Percentiles rank a stretch among this genome's conserved stretches.
Evolutionary conservation across 2,797 vertebrate genomes (phyloP).

Genomic region (Pangasius larnaudii): DNA sequence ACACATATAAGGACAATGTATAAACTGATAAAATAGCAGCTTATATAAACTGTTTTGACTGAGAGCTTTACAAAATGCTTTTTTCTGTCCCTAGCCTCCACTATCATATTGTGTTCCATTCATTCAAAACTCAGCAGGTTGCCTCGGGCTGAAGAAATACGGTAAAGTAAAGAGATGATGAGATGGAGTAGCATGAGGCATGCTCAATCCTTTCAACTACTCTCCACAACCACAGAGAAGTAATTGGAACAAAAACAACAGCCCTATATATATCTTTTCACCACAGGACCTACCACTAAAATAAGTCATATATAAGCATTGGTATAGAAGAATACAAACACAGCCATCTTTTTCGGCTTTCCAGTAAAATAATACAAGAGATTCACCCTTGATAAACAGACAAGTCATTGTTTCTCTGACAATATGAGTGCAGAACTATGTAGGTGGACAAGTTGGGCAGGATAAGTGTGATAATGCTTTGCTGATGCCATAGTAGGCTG

Average conservation of each 20-base stretch:
- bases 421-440: neutral
- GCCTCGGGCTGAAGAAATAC: conserved; percentile 10
- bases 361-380: neutral
- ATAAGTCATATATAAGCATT: neutral
- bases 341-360: neutral
- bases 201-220: conserved; percentile 16
- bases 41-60: conserved; percentile 7
- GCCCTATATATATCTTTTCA: neutral
- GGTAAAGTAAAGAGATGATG: conserved; percentile 31
- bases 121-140: conserved; percentile 26
- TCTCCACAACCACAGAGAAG: conserved; percentile 24
- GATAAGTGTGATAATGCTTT: conserved; percentile 25
- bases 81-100: neutral
- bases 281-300: neutral
- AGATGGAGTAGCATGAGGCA: conserved; percentile 11
- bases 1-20: conserved; percentile 18
- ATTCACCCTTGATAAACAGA: conserved; percentile 12
- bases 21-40: conserved; percentile 24
- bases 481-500: conserved; percentile 10
- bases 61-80: neutral
- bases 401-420: conserved; percentile 3
- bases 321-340: neutral
- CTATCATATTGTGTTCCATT: conserved; percentile 38
- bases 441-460: conserved; percentile 33
- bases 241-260: conserved; percentile 29